Evolutionary conservation across 2,888 invertebrate genomes (phyloP).

Genomic region (Eupithecia dodoneata): DNA sequence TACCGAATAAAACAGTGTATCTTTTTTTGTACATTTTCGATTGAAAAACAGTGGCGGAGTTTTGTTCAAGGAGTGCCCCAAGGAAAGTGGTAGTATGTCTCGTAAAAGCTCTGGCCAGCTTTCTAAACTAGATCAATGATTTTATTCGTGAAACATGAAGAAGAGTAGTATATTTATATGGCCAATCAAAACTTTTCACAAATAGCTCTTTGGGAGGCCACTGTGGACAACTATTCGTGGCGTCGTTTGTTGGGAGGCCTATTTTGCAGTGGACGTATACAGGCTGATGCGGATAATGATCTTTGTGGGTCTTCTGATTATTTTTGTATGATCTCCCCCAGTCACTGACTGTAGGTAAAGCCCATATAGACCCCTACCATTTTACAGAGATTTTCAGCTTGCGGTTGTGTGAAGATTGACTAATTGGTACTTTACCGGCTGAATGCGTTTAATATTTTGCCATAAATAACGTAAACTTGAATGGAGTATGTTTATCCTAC

Average conservation of each 20-base stretch:
- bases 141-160: neutral
- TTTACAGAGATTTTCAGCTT: neutral
- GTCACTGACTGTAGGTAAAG: neutral
- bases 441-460: constrained; percentile 5
- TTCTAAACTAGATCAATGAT: neutral
- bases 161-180: neutral
- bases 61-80: neutral
- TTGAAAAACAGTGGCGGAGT: neutral
- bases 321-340: neutral
- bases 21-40: neutral
- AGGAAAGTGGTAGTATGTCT: neutral
- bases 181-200: too few species aligned
- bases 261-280: neutral
- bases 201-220: too few species aligned
- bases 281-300: neutral
- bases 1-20: too few species aligned
- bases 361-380: neutral
- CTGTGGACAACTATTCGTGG: neutral
- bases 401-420: neutral
- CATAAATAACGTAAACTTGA: constrained; percentile 7
- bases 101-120: neutral
- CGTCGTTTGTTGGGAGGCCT: neutral
- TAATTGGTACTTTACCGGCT: neutral
- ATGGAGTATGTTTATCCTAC: constrained; percentile 18
- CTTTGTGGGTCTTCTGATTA: neutral